Base-by-base conservation (phyloP, 2,797 vertebrate species). In the Sebastes reedi region DNA sequence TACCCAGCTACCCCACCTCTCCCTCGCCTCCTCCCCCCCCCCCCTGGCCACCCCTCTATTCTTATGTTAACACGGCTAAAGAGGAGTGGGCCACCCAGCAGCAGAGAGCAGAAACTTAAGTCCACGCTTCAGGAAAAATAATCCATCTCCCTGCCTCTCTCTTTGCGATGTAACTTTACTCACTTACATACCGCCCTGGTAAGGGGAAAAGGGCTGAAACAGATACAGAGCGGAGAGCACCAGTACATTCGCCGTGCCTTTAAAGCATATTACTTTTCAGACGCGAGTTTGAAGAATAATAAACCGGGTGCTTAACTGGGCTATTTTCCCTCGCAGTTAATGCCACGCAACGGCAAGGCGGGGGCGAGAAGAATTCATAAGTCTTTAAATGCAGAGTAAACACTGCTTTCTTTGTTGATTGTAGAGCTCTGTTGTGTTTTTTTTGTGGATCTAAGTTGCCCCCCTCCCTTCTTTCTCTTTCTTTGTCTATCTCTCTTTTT, bases 381-480 rank as follows among this genome's bases (percentile, higher is more conserved):
- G 94, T 94, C 95, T 95, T 94, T 95, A 95, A 95, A 95, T 91
- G 92, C 93, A 95, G 93, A 94, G 92, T 94, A 96, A 96, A 96
- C 96, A 96, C 88, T 91, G 81, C 90, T 90, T 89, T 94, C 95
- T 96, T 95, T 95, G 95, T 96, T 95, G 95, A 94, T 87, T 92
- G 92, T 93, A 91, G 86, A 87, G 92, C 88, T 91, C 83, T 90
- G 92, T 93, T 83, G 81, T 86, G 81, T 88, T 91, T 90, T 83
- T 86, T 87, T 36, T 36, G 67, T 58, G 39, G 64, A 69, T 87
- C 78, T 82, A 18, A 46, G 42, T 52, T 52, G 84, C 74, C 77
- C 74, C 25, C 58, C 75, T 90, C 36, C 36, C 36, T 39, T 39
- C 85, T 86, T 88, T 90, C 80, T 95, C 89, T 91, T 79, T 87